A percentile compares a stretch with the other conserved stretches of the same genome.
phyloP scores from a whole-genome alignment of 1,140 invertebrate species.

The Panonychus citri region DNA sequence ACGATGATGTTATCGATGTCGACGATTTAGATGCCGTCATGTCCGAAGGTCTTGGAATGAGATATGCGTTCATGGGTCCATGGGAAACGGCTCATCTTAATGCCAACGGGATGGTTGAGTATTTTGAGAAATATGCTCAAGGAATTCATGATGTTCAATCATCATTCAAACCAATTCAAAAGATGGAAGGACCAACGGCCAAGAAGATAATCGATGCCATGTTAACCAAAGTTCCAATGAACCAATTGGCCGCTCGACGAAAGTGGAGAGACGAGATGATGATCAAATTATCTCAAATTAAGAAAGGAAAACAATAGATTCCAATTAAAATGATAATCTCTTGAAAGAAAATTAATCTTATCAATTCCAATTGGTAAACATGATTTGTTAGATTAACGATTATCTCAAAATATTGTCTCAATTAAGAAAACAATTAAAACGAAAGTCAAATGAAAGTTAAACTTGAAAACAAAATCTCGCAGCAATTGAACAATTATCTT shows the following conservation, averaged over 20 bases:
- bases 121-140: slow-evolving; percentile 40
- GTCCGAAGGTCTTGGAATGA: slow-evolving; percentile 72
- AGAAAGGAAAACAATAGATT: too few relatives aligned
- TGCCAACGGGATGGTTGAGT: slow-evolving; percentile 56
- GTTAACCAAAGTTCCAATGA: slow-evolving; percentile 42
- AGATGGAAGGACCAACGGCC: slow-evolving; percentile 30
- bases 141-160: slow-evolving; percentile 37
- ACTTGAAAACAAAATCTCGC: too few relatives aligned
- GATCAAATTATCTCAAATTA: slow-evolving; percentile 52
- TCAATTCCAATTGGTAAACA: too few relatives aligned
- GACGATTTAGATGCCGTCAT: slow-evolving; percentile 80
- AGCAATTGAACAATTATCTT: too few relatives aligned
- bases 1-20: slow-evolving; percentile 55
- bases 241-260: slow-evolving; percentile 44
- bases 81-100: slow-evolving; percentile 85
- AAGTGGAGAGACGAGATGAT: slow-evolving; percentile 61
- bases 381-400: too few relatives aligned
- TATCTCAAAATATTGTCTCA: too few relatives aligned
- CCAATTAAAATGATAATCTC: too few relatives aligned
- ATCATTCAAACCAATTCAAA: slow-evolving; percentile 46
- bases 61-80: slow-evolving; percentile 81
- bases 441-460: too few relatives aligned
- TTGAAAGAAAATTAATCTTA: too few relatives aligned
- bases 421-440: too few relatives aligned
- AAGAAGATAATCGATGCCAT: slow-evolving; percentile 33